A percentile compares a stretch with the other conserved stretches of the same genome.
phyloP scores from a whole-genome alignment of 2,797 vertebrate species.

The Catharus ustulatus region DNA sequence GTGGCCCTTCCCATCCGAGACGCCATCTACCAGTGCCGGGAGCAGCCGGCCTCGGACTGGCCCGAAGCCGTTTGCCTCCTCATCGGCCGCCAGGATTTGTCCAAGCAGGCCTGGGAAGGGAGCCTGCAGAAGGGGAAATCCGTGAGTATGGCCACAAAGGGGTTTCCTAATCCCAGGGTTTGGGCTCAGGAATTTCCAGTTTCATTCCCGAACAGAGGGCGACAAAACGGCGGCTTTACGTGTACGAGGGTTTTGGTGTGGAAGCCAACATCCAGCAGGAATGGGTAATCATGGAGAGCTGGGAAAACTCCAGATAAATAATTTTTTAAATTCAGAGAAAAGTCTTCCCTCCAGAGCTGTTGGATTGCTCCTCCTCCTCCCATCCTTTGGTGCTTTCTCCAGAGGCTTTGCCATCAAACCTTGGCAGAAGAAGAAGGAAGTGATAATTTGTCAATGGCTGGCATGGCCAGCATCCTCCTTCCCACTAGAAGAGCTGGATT shows the following conservation, averaged over 20 bases:
- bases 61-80: constrained; percentile 92
- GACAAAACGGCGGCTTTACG: not conserved
- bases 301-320: not conserved
- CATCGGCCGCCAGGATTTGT: constrained; percentile 95
- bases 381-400: not conserved
- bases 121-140: constrained; percentile 89
- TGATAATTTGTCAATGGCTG: not conserved
- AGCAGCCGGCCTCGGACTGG: constrained; percentile 95
- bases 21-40: constrained; percentile 92
- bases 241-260: rapidly evolving
- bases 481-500: not conserved
- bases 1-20: constrained; percentile 94
- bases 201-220: not conserved
- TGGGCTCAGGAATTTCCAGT: not conserved
- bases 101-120: constrained; percentile 93
- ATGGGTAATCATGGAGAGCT: not conserved
- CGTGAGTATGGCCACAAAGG: constrained; percentile 77
- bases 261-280: not conserved
- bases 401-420: not conserved
- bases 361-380: not conserved
- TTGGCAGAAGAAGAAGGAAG: not conserved
- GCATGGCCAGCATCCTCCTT: not conserved
- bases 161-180: not conserved
- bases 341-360: not conserved
- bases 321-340: not conserved